Base-by-base conservation (phyloP, 1,140 invertebrate genomes). In the Penaeus indicus region DNA sequence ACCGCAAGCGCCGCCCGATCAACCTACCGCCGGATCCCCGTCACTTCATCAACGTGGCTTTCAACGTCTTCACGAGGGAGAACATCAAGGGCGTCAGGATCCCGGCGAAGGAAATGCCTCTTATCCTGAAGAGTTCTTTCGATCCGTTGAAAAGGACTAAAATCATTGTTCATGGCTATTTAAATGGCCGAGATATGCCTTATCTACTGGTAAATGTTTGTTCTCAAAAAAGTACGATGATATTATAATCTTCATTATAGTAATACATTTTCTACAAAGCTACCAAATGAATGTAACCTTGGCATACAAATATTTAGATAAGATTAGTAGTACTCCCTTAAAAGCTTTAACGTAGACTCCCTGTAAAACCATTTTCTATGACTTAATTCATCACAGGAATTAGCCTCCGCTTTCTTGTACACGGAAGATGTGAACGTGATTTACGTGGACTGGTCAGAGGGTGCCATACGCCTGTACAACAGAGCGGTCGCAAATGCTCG, bases 181-280 rank as follows among this genome's bases (percentile, higher is more conserved):
- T 84, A 32, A 84, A 84, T n/a, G 87, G 82, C 25, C 67, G 69
- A 4, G 67, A 84, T 8, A 88, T 88, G 87, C 87, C 82, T 25
- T 88, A 75, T 72, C 42, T 88, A n/a, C 27, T 27, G 72, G 87
- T 84, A 60, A 78, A 38, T 84, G 27, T 16, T 54, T 54, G 1
- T 54, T 13, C 54, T 16, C 0, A 13, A 16, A 13, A 16, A 54
- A 54, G 42, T 38, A 32, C 3, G 7, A 75, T 18, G 16, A n/a
- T n/a, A 1, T 54, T 54, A 13, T 54, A 54, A 11, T 13, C 11
- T 0, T 54, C 16, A 7, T 16, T 54, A 54, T 54, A 16, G 16
- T 54, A 7, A 47, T 7, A 47, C 1, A 10, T 4, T 47, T 2
- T 13, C 54, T 54, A 11, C 54, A 54, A 54, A 8, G 11, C 54